Evolutionary conservation across 2,113 vertebrate species (phyloP).

Genomic region (Agelaius tricolor): DNA sequence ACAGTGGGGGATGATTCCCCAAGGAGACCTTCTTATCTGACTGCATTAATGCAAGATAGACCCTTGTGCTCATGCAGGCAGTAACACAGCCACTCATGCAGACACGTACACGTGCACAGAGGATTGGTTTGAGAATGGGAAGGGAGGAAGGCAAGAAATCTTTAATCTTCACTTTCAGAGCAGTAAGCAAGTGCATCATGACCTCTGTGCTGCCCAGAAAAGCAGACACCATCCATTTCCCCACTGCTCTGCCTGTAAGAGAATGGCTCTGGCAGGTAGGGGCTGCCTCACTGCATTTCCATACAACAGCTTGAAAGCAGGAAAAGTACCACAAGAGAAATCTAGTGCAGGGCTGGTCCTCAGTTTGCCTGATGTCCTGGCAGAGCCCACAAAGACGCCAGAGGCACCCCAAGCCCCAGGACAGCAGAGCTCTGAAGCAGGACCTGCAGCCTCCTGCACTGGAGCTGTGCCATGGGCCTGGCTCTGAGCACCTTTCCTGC

Average conservation of each 20-base stretch:
- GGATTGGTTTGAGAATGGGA: neutral
- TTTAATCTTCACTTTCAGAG: neutral
- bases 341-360: neutral
- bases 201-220: neutral
- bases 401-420: no score
- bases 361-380: neutral
- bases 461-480: neutral
- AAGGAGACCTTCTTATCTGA: conserved; percentile 47
- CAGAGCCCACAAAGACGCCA: neutral
- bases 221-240: neutral
- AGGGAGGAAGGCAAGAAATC: neutral
- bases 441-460: neutral
- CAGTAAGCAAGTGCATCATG: neutral
- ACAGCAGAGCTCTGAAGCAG: neutral
- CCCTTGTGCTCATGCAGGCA: neutral
- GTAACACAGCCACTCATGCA: neutral
- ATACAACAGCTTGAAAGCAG: neutral
- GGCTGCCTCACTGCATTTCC: neutral
- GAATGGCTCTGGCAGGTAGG: neutral
- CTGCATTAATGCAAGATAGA: conserved; percentile 41
- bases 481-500: neutral
- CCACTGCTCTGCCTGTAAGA: neutral
- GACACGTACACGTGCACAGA: neutral
- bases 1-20: conserved; percentile 28
- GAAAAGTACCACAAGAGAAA: neutral